These are phyloP conservation scores for Cavia aperea DNA, from an alignment of 2,113 vertebrate genomes.

Conservation along the genomic window DNA sequence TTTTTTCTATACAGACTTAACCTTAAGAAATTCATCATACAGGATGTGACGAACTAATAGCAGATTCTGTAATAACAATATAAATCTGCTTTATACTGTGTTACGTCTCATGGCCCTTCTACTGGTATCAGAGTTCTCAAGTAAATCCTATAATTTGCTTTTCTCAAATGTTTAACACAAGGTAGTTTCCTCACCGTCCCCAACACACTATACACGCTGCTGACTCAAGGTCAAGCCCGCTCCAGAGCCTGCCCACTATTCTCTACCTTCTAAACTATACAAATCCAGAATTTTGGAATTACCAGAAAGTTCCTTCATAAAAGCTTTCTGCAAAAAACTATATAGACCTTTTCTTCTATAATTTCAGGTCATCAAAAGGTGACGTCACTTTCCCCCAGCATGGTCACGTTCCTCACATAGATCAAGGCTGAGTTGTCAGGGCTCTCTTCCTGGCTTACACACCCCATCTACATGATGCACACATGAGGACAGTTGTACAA, in stretches of 20 bases:
- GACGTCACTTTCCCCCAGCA: background rate
- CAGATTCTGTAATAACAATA: background rate
- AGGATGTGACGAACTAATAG: background rate
- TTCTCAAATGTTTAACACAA: background rate
- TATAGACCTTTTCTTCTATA: background rate
- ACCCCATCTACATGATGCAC: background rate
- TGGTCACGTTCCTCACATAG: background rate
- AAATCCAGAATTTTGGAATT: background rate
- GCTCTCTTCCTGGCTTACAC: background rate
- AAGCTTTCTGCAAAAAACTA: background rate
- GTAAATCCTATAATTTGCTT: background rate
- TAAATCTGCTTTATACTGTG: background rate
- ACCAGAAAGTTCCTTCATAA: background rate
- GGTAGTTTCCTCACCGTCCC: background rate
- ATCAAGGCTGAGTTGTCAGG: background rate
- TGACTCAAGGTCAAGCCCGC: rapidly evolving
- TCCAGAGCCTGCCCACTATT: background rate
- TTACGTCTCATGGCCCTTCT: background rate
- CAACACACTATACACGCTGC: background rate
- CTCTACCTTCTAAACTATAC: background rate
- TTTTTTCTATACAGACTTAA: background rate
- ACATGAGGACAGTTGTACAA: background rate
- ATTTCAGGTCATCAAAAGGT: background rate
- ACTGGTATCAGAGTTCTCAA: background rate
- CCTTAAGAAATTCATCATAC: background rate